Evolutionary conservation across 2,797 vertebrate species (phyloP).

Genomic region (Tenualosa thibaudeaui): DNA sequence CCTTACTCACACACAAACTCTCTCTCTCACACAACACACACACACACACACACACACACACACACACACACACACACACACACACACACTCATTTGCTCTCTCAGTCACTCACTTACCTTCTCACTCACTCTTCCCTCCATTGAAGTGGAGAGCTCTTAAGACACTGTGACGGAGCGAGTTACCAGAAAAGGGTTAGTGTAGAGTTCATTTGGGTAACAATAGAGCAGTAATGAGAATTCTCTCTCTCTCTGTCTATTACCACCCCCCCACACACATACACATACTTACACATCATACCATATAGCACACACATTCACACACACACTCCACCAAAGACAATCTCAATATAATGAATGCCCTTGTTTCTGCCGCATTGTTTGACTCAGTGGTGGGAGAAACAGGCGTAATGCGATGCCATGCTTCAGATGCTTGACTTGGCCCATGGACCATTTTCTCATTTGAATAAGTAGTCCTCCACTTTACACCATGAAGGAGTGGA

Average conservation of each 20-base stretch:
- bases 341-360: background rate
- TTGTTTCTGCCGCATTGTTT: slow-evolving; percentile 37
- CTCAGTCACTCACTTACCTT: background rate
- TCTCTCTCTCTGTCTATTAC: background rate
- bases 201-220: background rate
- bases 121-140: background rate
- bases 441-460: slow-evolving; percentile 45
- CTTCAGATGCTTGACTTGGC: slow-evolving; percentile 40
- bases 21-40: background rate
- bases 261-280: background rate
- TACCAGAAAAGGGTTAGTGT: background rate
- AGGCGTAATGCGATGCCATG: slow-evolving; percentile 42
- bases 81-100: background rate
- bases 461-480: slow-evolving; percentile 44
- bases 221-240: background rate
- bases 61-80: background rate
- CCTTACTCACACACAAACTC: background rate
- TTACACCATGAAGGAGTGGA: background rate
- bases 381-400: slow-evolving; percentile 21
- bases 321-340: background rate
- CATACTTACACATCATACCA: background rate
- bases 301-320: background rate
- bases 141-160: background rate
- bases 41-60: background rate
- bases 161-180: background rate